These are phyloP conservation scores for Squalus acanthias DNA, from an alignment of 2,797 vertebrate species.

Conservation along the genomic window DNA sequence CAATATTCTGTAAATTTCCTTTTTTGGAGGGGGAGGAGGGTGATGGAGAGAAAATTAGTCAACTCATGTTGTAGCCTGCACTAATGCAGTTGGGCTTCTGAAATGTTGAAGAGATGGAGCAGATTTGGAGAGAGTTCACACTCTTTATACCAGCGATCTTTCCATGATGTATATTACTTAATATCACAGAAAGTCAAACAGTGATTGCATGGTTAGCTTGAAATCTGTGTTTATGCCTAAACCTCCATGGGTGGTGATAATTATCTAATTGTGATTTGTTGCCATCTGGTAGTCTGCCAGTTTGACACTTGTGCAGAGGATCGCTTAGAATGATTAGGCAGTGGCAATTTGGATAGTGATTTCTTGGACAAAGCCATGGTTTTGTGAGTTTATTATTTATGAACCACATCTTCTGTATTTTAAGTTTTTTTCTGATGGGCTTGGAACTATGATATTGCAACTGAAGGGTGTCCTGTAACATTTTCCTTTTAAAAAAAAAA, in stretches of 20 bases:
- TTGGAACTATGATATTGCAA: neutral
- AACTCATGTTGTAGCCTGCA: neutral
- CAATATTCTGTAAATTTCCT: neutral
- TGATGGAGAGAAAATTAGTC: neutral
- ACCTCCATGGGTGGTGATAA: neutral
- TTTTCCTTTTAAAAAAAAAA: neutral
- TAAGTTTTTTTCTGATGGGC: neutral
- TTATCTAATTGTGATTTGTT: slow-evolving; percentile 15
- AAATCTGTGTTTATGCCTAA: neutral
- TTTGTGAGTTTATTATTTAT: neutral
- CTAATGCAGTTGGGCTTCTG: neutral
- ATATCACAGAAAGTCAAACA: neutral
- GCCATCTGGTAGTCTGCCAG: neutral
- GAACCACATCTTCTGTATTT: neutral
- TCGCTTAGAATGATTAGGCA: neutral
- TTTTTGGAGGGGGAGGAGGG: neutral
- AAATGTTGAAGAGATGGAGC: neutral
- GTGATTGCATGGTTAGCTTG: neutral
- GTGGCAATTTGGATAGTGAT: neutral
- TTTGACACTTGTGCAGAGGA: neutral
- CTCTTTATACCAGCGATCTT: neutral
- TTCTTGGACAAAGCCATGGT: neutral
- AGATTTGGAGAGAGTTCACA: neutral
- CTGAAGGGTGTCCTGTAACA: neutral
- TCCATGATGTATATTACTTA: neutral